Base-by-base conservation (phyloP, 2,797 vertebrate genomes). In the Aldrovandia affinis region DNA sequence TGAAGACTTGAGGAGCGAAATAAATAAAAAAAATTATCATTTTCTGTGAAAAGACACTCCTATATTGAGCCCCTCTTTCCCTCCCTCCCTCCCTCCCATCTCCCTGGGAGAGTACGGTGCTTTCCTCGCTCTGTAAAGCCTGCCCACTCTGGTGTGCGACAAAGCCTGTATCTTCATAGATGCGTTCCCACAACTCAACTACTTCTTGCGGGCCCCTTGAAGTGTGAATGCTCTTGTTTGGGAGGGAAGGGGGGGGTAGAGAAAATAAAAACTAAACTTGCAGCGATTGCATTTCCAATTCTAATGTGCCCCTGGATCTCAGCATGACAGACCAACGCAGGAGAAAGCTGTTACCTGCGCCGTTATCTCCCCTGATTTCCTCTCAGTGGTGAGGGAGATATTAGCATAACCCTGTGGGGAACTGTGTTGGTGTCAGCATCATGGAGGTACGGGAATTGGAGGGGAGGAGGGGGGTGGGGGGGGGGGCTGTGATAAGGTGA, bases 151-250 rank as follows among this genome's bases (percentile, higher is more conserved):
- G 86, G 86, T 90, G 90, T 86, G 88, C 91, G 92, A 92, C 91
- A 89, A 91, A 90, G 88, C 89, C 90, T 91, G 93, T 92, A 47
- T 92, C 92, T 94, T 93, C 89, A 93, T 92, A 89, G 88, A 15
- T 36, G 5, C 65, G 33, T n/a, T 3, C 12, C 65, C 22, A 7
- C 22, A 2, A 0, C 54, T 54, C 3, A 3, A 12, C 7, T 10
- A 2, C 59, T 15, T 59, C 63, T 15, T 3, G 30, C 3, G 12
- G 61, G 61, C n/a, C 33, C 44, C 30, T 25, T 2, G 15, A 15
- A 33, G 33, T 36, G 65, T 36, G 30, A 36, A 18, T 36, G 33
- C 30, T 70, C 30, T 28, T 15, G 63, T 65, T 28, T 63, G 22
- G 59, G 59, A 0, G n/a, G n/a, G n/a, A 14, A 1, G n/a, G 10